Evolutionary conservation across 2,888 invertebrate genomes (phyloP).

Genomic region (Corbicula japonica): DNA sequence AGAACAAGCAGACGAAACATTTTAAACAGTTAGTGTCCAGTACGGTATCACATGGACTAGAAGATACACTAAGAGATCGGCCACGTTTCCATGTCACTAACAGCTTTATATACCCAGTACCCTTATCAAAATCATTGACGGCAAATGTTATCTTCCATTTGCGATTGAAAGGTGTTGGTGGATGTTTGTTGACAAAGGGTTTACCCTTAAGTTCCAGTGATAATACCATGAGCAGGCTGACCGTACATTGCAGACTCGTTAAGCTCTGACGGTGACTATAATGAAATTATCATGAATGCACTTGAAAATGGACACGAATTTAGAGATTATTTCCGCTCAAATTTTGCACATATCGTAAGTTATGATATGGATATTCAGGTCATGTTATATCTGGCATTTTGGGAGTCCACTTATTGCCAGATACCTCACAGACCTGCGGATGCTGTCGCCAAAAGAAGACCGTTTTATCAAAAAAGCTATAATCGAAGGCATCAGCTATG

Average conservation of each 20-base stretch:
- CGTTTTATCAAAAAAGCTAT: too few species aligned
- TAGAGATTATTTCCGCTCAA: too few species aligned
- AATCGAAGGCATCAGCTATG: too few species aligned
- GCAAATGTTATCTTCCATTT: slow-evolving; percentile 29
- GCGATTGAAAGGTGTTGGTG: slow-evolving; percentile 26
- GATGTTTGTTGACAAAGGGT: slow-evolving; percentile 35
- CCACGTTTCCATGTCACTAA: slow-evolving; percentile 1
- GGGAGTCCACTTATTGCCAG: too few species aligned
- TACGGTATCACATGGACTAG: slow-evolving; percentile 15
- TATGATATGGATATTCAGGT: too few species aligned
- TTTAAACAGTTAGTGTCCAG: neutral
- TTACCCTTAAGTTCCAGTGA: slow-evolving; percentile 25
- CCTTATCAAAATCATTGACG: slow-evolving; percentile 23
- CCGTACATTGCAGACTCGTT: neutral
- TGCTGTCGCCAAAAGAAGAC: too few species aligned
- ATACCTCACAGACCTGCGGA: too few species aligned
- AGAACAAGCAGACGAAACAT: slow-evolving; percentile 49
- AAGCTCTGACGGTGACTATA: too few species aligned
- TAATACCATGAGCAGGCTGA: neutral
- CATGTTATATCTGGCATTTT: too few species aligned
- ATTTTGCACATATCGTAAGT: too few species aligned
- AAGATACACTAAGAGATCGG: slow-evolving; percentile 18
- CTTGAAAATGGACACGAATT: too few species aligned
- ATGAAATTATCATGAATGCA: too few species aligned
- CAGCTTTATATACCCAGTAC: slow-evolving; percentile 34